phyloP scores from a whole-genome alignment of 1,140 invertebrate genomes.

The Phocides pigmalion region DNA sequence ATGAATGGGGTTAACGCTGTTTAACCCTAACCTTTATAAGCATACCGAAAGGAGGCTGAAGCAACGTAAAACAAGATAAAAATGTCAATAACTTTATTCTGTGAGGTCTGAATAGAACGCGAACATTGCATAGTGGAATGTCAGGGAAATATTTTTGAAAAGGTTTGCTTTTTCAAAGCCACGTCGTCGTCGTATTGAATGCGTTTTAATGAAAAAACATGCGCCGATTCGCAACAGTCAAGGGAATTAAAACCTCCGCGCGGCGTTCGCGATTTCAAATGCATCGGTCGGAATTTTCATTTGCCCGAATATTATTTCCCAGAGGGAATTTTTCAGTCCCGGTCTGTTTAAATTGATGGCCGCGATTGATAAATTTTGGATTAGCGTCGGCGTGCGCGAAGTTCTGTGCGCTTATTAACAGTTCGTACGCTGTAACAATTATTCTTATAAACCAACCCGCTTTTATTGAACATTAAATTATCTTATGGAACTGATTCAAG shows the following conservation, averaged over 20 bases:
- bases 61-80: slow-evolving; percentile 42
- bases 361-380: slow-evolving; percentile 54
- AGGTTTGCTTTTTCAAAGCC: slow-evolving; percentile 79
- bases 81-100: slow-evolving; percentile 68
- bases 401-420: background rate
- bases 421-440: background rate
- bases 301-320: slow-evolving; percentile 75
- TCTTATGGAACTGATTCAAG: background rate
- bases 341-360: slow-evolving; percentile 63
- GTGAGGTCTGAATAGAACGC: slow-evolving; percentile 66
- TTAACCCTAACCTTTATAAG: slow-evolving; percentile 27
- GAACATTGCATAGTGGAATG: slow-evolving; percentile 67
- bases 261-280: slow-evolving; percentile 70
- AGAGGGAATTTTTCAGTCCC: slow-evolving; percentile 53
- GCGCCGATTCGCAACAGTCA: slow-evolving; percentile 81
- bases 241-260: slow-evolving; percentile 79
- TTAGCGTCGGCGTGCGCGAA: slow-evolving; percentile 41
- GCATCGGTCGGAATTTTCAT: slow-evolving; percentile 77
- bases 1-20: slow-evolving; percentile 11
- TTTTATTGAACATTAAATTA: background rate
- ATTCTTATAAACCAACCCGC: background rate
- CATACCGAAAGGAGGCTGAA: slow-evolving; percentile 24
- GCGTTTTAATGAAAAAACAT: slow-evolving; percentile 84
- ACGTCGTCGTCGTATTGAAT: slow-evolving; percentile 81
- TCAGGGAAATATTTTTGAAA: slow-evolving; percentile 80